Evolutionary conservation across 2,113 vertebrate species (phyloP).

Genomic region (Odontesthes bonariensis): DNA sequence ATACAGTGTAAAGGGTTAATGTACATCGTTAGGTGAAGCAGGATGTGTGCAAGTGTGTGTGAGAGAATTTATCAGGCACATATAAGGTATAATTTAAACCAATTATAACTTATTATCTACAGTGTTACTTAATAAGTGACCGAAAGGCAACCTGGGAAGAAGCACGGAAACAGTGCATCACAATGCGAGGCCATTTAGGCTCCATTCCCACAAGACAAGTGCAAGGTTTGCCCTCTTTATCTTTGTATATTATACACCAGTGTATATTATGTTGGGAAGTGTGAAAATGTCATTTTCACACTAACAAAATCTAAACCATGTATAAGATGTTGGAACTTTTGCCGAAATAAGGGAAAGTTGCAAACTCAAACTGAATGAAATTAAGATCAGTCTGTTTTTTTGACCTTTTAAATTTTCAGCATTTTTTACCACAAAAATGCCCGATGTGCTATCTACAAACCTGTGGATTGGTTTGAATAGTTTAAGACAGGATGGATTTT

Average conservation of each 20-base stretch:
- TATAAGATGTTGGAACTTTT: no score
- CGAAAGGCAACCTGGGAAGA: constrained; percentile 83
- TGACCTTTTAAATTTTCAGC: constrained; percentile 72
- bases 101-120: neutral
- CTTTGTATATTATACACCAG: neutral
- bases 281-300: no score
- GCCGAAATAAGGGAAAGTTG: neutral
- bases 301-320: no score
- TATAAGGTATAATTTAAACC: neutral
- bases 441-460: constrained; percentile 62
- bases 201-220: constrained; percentile 83
- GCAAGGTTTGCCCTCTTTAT: constrained; percentile 84
- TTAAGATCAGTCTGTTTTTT: neutral
- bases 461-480: constrained; percentile 92
- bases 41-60: no score
- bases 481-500: constrained; percentile 81
- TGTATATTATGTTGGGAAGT: neutral
- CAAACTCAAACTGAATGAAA: neutral
- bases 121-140: constrained; percentile 89
- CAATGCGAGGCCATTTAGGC: constrained; percentile 84
- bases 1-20: no score
- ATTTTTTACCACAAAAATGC: constrained; percentile 86
- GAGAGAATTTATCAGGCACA: no score
- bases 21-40: no score
- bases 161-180: constrained; percentile 84